Evolutionary conservation across 2,113 vertebrate genomes (phyloP), one percentile per base, ranked within the genome.

Genomic region (Pteronura brasiliensis): DNA sequence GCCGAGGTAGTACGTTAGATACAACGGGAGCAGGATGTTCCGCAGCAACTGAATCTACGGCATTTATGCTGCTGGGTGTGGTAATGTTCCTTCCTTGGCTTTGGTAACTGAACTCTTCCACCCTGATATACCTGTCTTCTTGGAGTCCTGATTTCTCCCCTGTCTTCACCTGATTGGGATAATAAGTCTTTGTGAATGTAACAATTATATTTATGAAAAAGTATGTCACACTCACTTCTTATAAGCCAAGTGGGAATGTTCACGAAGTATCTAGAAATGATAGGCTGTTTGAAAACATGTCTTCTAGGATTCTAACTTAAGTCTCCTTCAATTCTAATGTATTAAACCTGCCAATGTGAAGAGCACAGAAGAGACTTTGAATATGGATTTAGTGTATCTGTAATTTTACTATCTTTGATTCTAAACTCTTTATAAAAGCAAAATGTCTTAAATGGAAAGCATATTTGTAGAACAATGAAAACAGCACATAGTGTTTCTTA

Each of bases 91-190:
- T 98, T 93, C 97, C 97, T 5, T 84, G 20, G 83, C 90, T 98
- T 97, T 98, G 97, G 97, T 99, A 98, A 98, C 55, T 34, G 67
- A 80, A 82, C 71, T 92, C 31, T 84, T 96, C 90, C 95, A 17
- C 5, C 61, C 90, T 81, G 88, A 71, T 84, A 34, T 1, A 80
- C 52, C 6, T 59, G 13, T 82, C 69, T 67, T 63, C 14, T 34
- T 95, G 57, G 61, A 93, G 59, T 92, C 63, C 88, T 29, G 44
- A 92, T 94, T 76, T 90, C 65, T 31, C 7, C 67, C 81, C 39
- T 34, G 2, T 63, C 14, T 49, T 94, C 72, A 80, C n/a, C 94
- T 74, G 14, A 49, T 88, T 96, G 65, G 84, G 96, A 93, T 87
- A 96, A 96, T 34, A 79, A 27, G 92, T 88, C 42, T 92, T 77